phyloP scores from a whole-genome alignment of 2,888 invertebrate species.

The Platerodrilus igneus region DNA sequence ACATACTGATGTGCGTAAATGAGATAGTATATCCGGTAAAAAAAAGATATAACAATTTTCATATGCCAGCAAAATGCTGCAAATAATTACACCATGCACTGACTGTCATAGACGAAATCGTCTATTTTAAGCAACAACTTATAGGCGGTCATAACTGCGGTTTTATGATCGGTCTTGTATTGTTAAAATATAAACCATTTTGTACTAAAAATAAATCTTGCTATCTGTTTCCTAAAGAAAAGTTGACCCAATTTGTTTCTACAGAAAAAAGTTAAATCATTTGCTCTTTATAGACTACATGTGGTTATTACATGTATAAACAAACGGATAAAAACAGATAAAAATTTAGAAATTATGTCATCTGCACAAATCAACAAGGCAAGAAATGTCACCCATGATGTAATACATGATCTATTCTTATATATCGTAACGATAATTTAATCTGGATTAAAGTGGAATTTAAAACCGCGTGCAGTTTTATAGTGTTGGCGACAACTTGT shows the following conservation, averaged over 20 bases:
- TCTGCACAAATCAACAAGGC: slow-evolving; percentile 17
- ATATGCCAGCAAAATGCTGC: too few relatives aligned
- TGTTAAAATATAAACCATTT: too few relatives aligned
- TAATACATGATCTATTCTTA: slow-evolving; percentile 13
- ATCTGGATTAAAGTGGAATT: slow-evolving; percentile 10
- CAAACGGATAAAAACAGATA: slow-evolving; percentile 17
- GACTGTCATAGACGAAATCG: too few relatives aligned
- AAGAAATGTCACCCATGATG: slow-evolving; percentile 15
- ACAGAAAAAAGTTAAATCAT: slow-evolving; percentile 12
- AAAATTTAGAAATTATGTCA: slow-evolving; percentile 24
- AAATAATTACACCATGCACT: too few relatives aligned
- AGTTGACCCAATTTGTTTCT: slow-evolving; percentile 20
- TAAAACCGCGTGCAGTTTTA: slow-evolving; percentile 8
- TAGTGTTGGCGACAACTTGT: too few relatives aligned
- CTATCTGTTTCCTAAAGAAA: slow-evolving; percentile 10
- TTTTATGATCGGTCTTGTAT: too few relatives aligned
- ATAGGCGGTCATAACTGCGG: too few relatives aligned
- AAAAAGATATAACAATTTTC: too few relatives aligned
- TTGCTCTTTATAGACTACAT: slow-evolving; percentile 18
- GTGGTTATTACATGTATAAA: slow-evolving; percentile 20
- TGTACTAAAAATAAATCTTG: slow-evolving; percentile 12
- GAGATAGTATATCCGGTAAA: too few relatives aligned
- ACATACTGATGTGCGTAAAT: too few relatives aligned
- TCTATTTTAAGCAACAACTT: too few relatives aligned
- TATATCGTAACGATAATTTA: slow-evolving; percentile 8